phyloP scores from a whole-genome alignment of 1,140 invertebrate genomes.

The Anadara kagoshimensis region DNA sequence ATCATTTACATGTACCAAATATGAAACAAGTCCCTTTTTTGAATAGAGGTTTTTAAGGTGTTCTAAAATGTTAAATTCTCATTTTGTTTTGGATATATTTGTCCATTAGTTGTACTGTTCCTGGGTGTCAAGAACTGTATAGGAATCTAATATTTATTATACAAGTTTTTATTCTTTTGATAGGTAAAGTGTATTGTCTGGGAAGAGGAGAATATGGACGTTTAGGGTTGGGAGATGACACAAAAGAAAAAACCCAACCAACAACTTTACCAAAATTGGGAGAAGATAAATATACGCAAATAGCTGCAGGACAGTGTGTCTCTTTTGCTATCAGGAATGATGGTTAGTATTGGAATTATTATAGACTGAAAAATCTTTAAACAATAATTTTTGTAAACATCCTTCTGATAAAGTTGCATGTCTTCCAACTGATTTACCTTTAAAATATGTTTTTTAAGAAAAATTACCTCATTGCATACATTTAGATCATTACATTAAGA shows the following conservation, averaged over 20 bases:
- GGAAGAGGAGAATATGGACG: slow-evolving; percentile 93
- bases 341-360: slow-evolving; percentile 76
- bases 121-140: slow-evolving; percentile 3
- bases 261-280: slow-evolving; percentile 80
- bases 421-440: no score
- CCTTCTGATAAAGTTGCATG: no score
- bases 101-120: neutral
- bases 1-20: no score
- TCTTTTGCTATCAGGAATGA: slow-evolving; percentile 89
- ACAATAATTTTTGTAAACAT: no score
- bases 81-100: no score
- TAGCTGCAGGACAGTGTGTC: slow-evolving; percentile 86
- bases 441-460: no score
- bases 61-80: no score
- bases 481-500: no score
- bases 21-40: no score
- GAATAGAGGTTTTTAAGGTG: no score
- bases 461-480: no score
- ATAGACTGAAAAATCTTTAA: no score
- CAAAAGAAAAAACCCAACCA: slow-evolving; percentile 79
- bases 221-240: slow-evolving; percentile 84
- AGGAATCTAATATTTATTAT: neutral
- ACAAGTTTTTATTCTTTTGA: slow-evolving; percentile 38
- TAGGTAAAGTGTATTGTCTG: slow-evolving; percentile 82
- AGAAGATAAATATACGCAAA: slow-evolving; percentile 80